Conservation (phyloP, 2,113 vertebrate species). For the Cynoglossus semilaevis region DNA sequence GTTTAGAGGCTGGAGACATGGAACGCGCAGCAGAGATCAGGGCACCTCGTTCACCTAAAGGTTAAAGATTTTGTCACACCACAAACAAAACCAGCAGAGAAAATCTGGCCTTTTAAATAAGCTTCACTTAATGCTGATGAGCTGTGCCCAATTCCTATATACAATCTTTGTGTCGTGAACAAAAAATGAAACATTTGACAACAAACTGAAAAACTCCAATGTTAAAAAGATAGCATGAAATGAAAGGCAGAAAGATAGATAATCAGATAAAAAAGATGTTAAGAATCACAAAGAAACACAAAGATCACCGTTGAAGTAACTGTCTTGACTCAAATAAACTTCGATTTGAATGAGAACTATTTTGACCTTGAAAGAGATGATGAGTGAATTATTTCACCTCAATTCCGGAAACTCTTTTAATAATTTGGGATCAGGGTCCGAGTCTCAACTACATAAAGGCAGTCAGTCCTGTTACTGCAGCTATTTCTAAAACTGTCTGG, state of each 20-base stretch:
- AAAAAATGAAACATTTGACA: constrained; percentile 4
- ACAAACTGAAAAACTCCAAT: constrained; percentile 16
- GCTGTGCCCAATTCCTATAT: too few species aligned
- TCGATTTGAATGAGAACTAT: constrained; percentile 27
- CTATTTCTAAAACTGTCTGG: background rate
- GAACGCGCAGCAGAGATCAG: constrained; percentile 79
- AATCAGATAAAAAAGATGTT: constrained; percentile 35
- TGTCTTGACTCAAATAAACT: constrained; percentile 8
- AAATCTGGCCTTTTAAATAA: background rate
- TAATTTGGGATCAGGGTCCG: background rate
- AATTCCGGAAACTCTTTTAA: constrained; percentile 28
- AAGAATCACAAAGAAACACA: constrained; percentile 9
- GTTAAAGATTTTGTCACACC: constrained; percentile 49
- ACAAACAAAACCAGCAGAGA: background rate
- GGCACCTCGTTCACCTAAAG: constrained; percentile 88
- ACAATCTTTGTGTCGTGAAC: background rate
- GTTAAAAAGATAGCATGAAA: constrained; percentile 45
- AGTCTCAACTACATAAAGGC: background rate
- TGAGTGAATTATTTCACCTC: constrained; percentile 64
- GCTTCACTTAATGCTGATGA: too few species aligned
- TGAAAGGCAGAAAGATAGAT: constrained; percentile 27
- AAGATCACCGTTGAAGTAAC: constrained; percentile 1
- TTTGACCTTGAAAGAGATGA: constrained; percentile 51
- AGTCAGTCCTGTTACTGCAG: background rate
- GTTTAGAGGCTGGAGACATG: constrained; percentile 84